Evolutionary conservation across 2,797 vertebrate genomes (phyloP), one percentile per base, ranked within the genome.

Genomic region (Peromyscus eremicus): DNA sequence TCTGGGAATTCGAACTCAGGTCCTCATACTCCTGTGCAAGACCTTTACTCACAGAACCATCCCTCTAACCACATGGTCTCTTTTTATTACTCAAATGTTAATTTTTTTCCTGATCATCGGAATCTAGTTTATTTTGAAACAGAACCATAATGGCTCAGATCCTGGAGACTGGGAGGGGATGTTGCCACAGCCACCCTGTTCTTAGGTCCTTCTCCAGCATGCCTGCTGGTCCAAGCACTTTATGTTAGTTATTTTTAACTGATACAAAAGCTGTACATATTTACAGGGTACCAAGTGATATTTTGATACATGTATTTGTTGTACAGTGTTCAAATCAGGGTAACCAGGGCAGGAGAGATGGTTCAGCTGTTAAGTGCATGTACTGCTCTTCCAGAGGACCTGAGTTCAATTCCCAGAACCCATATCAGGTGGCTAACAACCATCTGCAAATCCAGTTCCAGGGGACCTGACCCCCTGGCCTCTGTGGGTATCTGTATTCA

Each of bases 81-180:
- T 13, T 85, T 70, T n/a, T 70, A 25, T 70, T 52, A 64, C 52
- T 70, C 40, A 52, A 9, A 84, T 21, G 27, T 32, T 84, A 64
- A n/a, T 40, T 55, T 55, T 55, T 55, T 55, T 52, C 97, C 97
- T 98, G 96, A 94, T 97, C 97, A 96, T 97, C 86, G 95, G 97
- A 98, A 96, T 98, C 95, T 96, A 92, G 94, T 98, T 98, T 98
- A 97, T 98, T 98, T 98, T 97, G 97, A 98, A 98, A 97, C 83
- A 97, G 95, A 98, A 97, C 95, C 94, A 17, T 82, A 95, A 96
- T 21, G 13, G 84, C 96, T 95, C 86, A 90, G 97, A 96, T 94
- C 95, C 76, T 97, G 43, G 32, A 85, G 94, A 89, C 5, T 0
- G 66, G 95, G 94, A 96, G 88, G 95, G 77, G 64, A 94, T 97